Base-by-base conservation (phyloP, 1,140 invertebrate species). In the Lepidostoma basale region DNA sequence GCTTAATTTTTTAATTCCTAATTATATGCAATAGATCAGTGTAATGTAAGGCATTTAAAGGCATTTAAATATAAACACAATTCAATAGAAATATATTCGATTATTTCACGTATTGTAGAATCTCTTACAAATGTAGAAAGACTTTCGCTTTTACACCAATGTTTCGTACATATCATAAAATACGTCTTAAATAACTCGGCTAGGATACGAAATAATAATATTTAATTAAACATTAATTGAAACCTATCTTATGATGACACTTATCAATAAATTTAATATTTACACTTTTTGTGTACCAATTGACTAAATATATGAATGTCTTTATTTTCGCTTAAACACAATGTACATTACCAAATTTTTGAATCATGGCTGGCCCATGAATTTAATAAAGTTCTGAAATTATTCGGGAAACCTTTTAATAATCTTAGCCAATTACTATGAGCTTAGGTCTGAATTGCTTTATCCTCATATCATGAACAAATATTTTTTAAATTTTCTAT, bases 181-280 rank as follows among this genome's bases (percentile, higher is more conserved):
- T 49, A 65, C 18, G 39, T 25, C 14, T 44, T 49, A 30, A 58
- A 22, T 65, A 52, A 20, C 23, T 39, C 28, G n/a, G 39, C 36
- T 20, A 62, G 23, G 26, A 20, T 22, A 56, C 28, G 62, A 62
- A 68, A 68, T 64, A 62, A 54, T 26, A 26, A 20, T 18, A 23
- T 65, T 45, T 20, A 67, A 67, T 66, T 42, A 54, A 42, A 72
- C 39, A 62, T 36, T 69, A 64, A 72, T 62, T 67, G 71, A 73
- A 73, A 73, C 71, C 67, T 73, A 67, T 73, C 71, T 73, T 73
- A 73, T 73, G 71, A 73, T 69, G 71, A 73, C 67, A 73, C 67
- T 73, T 73, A 73, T 73, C 67, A 73, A 69, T 72, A 72, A 72
- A 72, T 69, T 58, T 68, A 72, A 72, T 62, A 69, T 72, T 72